Conservation (phyloP, 1,140 invertebrate species). For the Thaumatotibia leucotreta region DNA sequence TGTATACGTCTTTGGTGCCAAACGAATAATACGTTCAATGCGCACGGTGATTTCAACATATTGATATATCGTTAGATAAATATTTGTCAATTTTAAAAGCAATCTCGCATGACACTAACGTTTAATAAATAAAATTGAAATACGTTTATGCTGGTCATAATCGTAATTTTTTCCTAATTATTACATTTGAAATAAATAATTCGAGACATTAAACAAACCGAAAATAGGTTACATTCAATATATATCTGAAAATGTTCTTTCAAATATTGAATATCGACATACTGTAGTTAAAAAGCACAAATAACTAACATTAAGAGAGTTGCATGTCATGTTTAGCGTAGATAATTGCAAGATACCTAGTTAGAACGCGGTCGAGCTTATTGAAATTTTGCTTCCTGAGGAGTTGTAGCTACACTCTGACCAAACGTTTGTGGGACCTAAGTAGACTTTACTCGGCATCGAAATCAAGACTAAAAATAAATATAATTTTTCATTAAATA, state of each 20-base stretch:
- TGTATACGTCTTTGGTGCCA: neutral
- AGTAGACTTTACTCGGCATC: neutral
- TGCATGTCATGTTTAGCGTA: neutral
- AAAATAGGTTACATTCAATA: neutral
- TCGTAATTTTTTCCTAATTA: neutral
- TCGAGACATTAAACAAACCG: neutral
- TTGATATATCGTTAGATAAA: neutral
- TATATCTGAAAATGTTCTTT: neutral
- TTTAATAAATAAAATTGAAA: neutral
- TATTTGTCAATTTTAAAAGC: constrained; percentile 2
- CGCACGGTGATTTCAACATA: neutral
- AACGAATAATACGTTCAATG: neutral
- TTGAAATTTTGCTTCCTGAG: neutral
- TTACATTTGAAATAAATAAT: neutral
- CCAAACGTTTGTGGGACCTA: neutral
- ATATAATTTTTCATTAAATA: too few species aligned
- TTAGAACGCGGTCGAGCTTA: constrained; percentile 5
- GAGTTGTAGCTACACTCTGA: neutral
- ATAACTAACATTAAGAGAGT: neutral
- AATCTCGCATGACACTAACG: neutral
- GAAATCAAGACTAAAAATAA: too few species aligned
- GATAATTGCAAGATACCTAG: neutral
- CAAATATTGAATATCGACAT: neutral
- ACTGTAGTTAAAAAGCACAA: neutral
- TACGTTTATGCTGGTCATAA: constrained; percentile 10